These are phyloP conservation scores for Myiozetetes cayanensis DNA, from an alignment of 2,113 vertebrate species.

Conservation along the genomic window DNA sequence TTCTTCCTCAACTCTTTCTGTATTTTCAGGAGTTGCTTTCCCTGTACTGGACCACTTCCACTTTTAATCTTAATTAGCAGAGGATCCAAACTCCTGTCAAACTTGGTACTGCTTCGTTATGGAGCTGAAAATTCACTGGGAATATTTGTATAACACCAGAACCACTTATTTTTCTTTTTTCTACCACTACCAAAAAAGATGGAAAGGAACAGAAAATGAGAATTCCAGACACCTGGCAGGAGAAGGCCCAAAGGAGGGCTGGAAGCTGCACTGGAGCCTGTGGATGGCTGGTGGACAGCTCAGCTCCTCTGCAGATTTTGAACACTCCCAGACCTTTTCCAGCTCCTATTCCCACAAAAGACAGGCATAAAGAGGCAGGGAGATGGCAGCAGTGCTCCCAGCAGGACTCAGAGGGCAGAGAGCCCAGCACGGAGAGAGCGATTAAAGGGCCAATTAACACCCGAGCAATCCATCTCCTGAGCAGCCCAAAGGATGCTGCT, in stretches of 20 bases:
- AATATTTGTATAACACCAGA: background rate
- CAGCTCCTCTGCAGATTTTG: accelerated
- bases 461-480: background rate
- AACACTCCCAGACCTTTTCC: background rate
- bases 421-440: background rate
- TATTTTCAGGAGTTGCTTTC: background rate
- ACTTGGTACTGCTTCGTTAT: background rate
- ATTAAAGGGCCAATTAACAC: background rate
- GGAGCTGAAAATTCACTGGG: background rate
- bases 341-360: background rate
- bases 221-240: background rate
- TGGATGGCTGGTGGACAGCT: accelerated
- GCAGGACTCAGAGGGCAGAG: background rate
- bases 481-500: background rate
- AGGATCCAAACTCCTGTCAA: background rate
- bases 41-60: background rate
- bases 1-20: background rate
- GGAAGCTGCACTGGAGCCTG: background rate
- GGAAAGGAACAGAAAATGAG: background rate
- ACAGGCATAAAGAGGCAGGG: background rate
- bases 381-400: background rate
- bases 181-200: background rate
- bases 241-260: background rate
- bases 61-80: slow-evolving; percentile 32
- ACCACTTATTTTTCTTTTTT: background rate